Conservation (phyloP, 2,888 invertebrate genomes). For the Theristus sp. region DNA sequence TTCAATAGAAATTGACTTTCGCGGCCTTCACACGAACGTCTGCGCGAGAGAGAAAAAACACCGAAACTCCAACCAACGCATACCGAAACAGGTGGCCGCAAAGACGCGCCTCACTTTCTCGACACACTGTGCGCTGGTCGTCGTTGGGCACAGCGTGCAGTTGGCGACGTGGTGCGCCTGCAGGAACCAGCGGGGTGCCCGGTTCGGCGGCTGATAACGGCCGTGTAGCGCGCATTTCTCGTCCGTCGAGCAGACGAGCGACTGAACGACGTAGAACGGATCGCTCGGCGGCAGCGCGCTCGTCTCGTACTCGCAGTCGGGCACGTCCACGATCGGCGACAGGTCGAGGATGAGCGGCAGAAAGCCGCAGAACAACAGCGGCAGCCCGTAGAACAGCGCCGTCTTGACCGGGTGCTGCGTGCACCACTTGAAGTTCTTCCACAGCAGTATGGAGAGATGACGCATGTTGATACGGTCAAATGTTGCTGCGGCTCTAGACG, state of each 20-base stretch:
- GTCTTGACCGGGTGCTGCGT: background rate
- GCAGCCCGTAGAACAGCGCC: background rate
- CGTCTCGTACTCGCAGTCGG: background rate
- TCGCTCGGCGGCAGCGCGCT: background rate
- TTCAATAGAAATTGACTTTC: no score
- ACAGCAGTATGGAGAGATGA: background rate
- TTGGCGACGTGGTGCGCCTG: no score
- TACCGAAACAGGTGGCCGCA: no score
- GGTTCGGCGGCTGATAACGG: background rate
- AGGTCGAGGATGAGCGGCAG: background rate
- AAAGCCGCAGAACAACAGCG: conserved; percentile 1
- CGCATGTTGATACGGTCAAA: no score
- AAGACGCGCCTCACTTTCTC: no score
- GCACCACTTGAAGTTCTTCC: conserved; percentile 4
- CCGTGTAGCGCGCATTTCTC: background rate
- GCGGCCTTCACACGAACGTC: no score
- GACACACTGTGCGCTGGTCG: no score
- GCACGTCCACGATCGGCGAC: background rate
- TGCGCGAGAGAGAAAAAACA: no score
- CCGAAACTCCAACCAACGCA: no score
- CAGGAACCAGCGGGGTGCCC: background rate
- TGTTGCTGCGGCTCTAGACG: no score
- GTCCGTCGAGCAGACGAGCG: background rate
- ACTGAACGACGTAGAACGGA: background rate
- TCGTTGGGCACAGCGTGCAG: no score